Evolutionary conservation across 2,113 vertebrate species (phyloP).

Genomic region (Chaetops frenatus): DNA sequence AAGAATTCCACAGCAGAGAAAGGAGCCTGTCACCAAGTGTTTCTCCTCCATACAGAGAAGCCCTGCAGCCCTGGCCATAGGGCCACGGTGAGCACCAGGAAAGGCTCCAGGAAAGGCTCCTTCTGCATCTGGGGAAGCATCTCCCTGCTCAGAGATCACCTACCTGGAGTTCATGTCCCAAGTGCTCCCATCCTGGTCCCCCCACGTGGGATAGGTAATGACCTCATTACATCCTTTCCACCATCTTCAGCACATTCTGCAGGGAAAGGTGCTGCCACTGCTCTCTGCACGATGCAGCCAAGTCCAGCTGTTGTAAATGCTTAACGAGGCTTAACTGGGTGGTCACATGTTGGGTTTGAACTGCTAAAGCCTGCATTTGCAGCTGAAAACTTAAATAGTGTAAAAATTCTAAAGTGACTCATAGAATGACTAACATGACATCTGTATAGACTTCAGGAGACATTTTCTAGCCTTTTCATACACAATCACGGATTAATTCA

Average conservation of each 20-base stretch:
- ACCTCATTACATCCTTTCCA: neutral
- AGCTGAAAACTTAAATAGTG: neutral
- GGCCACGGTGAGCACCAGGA: neutral
- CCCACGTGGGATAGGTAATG: neutral
- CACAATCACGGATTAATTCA: conserved; percentile 38
- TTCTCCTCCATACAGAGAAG: neutral
- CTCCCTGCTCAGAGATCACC: neutral
- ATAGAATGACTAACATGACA: conserved; percentile 14
- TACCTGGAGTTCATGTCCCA: neutral
- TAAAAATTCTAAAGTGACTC: conserved; percentile 12
- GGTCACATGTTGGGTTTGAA: neutral
- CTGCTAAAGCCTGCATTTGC: neutral
- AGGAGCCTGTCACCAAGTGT: neutral
- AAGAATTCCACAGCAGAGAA: neutral
- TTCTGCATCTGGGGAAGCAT: neutral
- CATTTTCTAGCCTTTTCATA: conserved; percentile 42
- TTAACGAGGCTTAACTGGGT: neutral
- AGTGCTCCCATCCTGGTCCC: neutral
- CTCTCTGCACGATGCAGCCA: neutral
- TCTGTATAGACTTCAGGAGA: conserved; percentile 1
- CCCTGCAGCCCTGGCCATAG: neutral
- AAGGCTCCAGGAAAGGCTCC: neutral
- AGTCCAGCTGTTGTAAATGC: neutral
- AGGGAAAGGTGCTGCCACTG: neutral
- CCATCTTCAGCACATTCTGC: neutral